Base-by-base conservation (phyloP, 2,888 invertebrate species). In the Drosophila robusta region DNA sequence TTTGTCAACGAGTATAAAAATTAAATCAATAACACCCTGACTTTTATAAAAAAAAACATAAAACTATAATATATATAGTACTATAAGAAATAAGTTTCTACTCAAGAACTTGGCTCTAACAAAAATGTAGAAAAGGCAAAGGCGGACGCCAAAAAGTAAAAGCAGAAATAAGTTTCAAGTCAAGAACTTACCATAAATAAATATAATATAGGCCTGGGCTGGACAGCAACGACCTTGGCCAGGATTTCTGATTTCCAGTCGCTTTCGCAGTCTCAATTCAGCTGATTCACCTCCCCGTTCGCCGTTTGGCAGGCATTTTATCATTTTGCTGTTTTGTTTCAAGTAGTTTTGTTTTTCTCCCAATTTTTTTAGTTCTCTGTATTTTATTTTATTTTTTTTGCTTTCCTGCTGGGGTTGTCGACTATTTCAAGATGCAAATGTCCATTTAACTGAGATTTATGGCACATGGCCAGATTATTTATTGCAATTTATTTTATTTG, bases 401-500 rank as follows among this genome's bases (percentile, higher is more conserved):
- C 38, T 54, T 60, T 47, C 12, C 39, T 46, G 70, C 46, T 50
- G 24, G 34, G 58, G 39, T 63, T 75, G 83, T 86, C 84, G 90
- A 77, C 86, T 69, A 77, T 87, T 87, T 89, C 77, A 85, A 85
- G 87, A 87, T 87, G 90, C 87, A 87, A 89, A 87, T 87, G 89
- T 89, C 90, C 89, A 89, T 87, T 87, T 90, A 81, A 89, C 82
- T 70, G 86, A 87, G 90, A 87, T 87, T 87, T 87, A 87, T 90
- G 80, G 80, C 82, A 77, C 80, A 75, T 75, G 78, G 75, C 64
- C 71, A 71, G 86, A 87, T 87, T 89, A 87, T 87, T 87, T 87
- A 90, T 87, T 87, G 85, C 90, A 89, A 89, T 89, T 87, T 87
- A 85, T 87, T 90, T 90, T 90, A 89, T 87, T 87, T 87, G 76